Conservation (phyloP, 2,113 vertebrate genomes). For the Isurus oxyrinchus region DNA sequence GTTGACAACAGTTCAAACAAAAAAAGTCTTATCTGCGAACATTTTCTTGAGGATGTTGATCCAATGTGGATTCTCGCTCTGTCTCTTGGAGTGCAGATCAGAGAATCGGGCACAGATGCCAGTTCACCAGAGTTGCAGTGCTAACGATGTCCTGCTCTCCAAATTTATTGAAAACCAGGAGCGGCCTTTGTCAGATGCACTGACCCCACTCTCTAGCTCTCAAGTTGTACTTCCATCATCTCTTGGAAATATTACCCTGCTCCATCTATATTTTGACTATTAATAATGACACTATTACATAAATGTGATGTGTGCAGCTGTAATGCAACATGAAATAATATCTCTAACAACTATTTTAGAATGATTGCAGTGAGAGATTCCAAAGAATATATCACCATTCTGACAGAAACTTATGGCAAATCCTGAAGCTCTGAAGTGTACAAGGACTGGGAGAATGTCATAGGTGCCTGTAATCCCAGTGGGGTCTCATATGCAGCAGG, state of each 20-base stretch:
- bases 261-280: not conserved
- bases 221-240: not conserved
- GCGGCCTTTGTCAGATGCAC: not conserved
- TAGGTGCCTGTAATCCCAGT: not conserved
- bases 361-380: not conserved
- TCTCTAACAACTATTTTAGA: not conserved
- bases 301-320: not conserved
- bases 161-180: not conserved
- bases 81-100: not conserved
- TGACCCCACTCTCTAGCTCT: not conserved
- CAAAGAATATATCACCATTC: not conserved
- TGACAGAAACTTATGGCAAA: not conserved
- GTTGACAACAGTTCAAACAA: not conserved
- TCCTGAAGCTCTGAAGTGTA: not conserved
- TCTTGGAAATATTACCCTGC: not conserved
- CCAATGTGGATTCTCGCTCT: not conserved
- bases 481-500: not conserved
- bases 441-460: not conserved
- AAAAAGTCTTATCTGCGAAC: not conserved
- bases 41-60: not conserved
- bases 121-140: not conserved
- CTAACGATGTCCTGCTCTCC: not conserved
- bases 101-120: not conserved
- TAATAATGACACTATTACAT: not conserved
- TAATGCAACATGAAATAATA: not conserved